Percentiles rank a stretch among this genome's conserved stretches.
These are phyloP conservation scores for Pterocles orientalis DNA, from an alignment of 2,113 vertebrate genomes.

Conservation along the genomic window DNA sequence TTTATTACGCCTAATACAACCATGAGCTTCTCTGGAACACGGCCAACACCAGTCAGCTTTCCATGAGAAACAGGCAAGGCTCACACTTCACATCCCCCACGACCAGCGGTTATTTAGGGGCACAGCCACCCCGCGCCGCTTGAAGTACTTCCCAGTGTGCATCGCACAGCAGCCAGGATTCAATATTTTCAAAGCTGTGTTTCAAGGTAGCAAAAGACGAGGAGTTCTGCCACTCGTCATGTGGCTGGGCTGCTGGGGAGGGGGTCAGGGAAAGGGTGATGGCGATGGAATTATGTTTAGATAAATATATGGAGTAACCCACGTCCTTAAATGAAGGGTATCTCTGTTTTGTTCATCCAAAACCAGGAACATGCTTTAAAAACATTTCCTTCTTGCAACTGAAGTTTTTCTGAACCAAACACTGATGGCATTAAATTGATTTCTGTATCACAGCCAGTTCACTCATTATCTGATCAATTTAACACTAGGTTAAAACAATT, in stretches of 20 bases:
- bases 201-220: not conserved
- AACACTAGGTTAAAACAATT: not conserved
- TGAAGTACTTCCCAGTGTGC: rapidly evolving
- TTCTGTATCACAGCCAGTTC: not conserved
- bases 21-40: not conserved
- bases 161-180: not conserved
- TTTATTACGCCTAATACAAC: not conserved
- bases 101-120: not conserved
- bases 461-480: not conserved
- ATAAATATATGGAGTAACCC: not conserved
- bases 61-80: not conserved
- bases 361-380: not conserved
- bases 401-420: not conserved
- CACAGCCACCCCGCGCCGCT: not conserved
- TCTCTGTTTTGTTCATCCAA: not conserved
- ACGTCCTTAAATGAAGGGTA: not conserved
- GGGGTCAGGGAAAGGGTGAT: rapidly evolving
- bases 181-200: rapidly evolving
- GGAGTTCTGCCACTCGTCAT: rapidly evolving
- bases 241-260: not conserved
- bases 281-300: not conserved
- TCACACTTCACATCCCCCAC: not conserved
- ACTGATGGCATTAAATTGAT: not conserved
- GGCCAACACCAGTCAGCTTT: not conserved
- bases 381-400: not conserved